These are phyloP conservation scores for Lemur catta DNA, from an alignment of 2,797 vertebrate species.

Conservation along the genomic window DNA sequence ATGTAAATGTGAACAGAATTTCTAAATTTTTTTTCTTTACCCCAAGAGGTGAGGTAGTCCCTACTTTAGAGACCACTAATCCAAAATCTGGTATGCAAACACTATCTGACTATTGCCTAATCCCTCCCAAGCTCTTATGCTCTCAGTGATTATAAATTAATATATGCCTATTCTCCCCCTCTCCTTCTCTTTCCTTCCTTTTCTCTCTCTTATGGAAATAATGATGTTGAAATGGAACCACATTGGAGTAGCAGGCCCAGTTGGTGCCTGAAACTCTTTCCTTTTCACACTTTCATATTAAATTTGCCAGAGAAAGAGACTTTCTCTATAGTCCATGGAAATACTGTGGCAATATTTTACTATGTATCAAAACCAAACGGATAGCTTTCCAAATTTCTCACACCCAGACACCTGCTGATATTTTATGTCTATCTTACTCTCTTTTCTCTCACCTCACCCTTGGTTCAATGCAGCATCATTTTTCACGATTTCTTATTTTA, in stretches of 20 bases:
- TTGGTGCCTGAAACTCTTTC: neutral
- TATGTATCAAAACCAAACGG: neutral
- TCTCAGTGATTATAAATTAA: neutral
- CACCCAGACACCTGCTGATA: neutral
- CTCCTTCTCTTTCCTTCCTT: fast-evolving
- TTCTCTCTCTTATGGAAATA: neutral
- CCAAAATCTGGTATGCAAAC: neutral
- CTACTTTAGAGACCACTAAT: neutral
- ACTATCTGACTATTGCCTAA: neutral
- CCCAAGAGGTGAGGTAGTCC: fast-evolving
- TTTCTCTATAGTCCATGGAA: neutral
- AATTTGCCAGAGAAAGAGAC: neutral
- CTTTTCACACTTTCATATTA: neutral
- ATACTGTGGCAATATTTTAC: neutral
- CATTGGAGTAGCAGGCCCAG: fast-evolving
- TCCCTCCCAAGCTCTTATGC: neutral
- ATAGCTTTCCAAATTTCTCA: neutral
- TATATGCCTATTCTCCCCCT: neutral
- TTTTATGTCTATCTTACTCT: neutral
- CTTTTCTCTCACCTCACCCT: neutral
- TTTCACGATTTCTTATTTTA: neutral
- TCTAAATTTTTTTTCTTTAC: neutral
- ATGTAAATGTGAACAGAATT: neutral
- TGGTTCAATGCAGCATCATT: neutral
- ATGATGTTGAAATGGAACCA: neutral